phyloP scores from a whole-genome alignment of 2,888 invertebrate species.

The Prenolepis imparis region DNA sequence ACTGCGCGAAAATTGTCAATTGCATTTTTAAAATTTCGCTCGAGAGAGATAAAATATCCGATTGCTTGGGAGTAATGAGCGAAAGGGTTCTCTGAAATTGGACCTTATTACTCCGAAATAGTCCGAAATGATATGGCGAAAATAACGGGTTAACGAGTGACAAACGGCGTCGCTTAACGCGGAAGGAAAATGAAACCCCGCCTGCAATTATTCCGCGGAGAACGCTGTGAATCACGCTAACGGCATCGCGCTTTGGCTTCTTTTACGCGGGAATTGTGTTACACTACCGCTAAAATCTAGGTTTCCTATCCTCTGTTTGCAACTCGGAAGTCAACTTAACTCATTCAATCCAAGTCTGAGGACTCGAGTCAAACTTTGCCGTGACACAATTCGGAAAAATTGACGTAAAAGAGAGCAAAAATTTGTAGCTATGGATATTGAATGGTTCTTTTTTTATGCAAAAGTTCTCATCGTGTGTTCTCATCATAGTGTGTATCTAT shows the following conservation, averaged over 20 bases:
- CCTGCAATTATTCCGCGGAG: constrained; percentile 18
- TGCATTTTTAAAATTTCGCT: neutral
- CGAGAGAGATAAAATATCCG: neutral
- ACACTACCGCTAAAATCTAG: constrained; percentile 19
- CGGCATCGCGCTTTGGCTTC: constrained; percentile 21
- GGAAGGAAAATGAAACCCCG: constrained; percentile 29
- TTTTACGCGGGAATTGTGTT: constrained; percentile 3
- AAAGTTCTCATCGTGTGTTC: no score
- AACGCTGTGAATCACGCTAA: constrained; percentile 7
- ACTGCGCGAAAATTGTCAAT: constrained; percentile 1
- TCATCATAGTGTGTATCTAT: neutral
- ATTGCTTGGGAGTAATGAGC: neutral
- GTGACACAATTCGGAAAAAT: neutral
- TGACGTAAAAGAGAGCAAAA: neutral
- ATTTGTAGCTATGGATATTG: neutral
- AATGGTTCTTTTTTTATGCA: neutral
- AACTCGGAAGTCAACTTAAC: constrained; percentile 16
- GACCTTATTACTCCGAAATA: neutral
- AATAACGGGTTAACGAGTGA: constrained; percentile 28
- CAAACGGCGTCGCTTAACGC: neutral
- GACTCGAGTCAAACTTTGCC: neutral
- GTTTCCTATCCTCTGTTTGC: neutral
- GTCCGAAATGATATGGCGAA: neutral
- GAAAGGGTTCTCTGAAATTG: neutral
- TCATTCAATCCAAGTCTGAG: neutral